Evolutionary conservation across 2,888 invertebrate species (phyloP).

Genomic region (Glyphotaelius pellucidus): DNA sequence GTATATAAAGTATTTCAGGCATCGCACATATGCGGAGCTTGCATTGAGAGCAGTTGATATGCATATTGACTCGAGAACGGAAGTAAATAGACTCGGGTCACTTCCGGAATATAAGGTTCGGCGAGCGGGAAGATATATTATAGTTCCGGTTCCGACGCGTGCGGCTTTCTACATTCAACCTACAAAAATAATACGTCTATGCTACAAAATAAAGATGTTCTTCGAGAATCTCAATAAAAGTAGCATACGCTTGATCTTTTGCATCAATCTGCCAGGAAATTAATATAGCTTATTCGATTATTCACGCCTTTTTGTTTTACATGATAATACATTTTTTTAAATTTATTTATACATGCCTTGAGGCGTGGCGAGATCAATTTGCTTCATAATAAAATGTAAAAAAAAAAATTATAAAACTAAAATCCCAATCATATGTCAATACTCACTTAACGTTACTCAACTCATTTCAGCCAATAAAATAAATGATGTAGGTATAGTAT

Average conservation of each 20-base stretch:
- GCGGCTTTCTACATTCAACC: background rate
- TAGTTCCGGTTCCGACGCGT: background rate
- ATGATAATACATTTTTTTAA: background rate
- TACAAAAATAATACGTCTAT: background rate
- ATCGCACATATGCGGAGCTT: background rate
- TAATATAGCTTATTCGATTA: background rate
- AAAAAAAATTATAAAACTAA: too few relatives aligned
- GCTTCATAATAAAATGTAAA: too few relatives aligned
- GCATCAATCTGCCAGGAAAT: background rate
- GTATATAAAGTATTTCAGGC: background rate
- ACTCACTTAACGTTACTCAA: too few relatives aligned
- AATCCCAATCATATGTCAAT: too few relatives aligned
- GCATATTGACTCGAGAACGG: slow-evolving; percentile 16
- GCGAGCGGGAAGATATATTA: background rate
- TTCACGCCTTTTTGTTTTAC: background rate
- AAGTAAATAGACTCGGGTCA: slow-evolving; percentile 40
- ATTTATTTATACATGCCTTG: too few relatives aligned
- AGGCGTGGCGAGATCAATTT: too few relatives aligned
- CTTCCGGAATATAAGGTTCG: slow-evolving; percentile 31
- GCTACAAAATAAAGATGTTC: background rate
- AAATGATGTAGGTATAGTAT: too few relatives aligned
- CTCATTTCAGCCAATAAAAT: too few relatives aligned
- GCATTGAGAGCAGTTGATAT: slow-evolving; percentile 6
- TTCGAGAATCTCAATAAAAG: background rate
- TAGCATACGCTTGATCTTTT: background rate